phyloP scores from a whole-genome alignment of 2,113 vertebrate species.

The Edolisoma coerulescens region DNA sequence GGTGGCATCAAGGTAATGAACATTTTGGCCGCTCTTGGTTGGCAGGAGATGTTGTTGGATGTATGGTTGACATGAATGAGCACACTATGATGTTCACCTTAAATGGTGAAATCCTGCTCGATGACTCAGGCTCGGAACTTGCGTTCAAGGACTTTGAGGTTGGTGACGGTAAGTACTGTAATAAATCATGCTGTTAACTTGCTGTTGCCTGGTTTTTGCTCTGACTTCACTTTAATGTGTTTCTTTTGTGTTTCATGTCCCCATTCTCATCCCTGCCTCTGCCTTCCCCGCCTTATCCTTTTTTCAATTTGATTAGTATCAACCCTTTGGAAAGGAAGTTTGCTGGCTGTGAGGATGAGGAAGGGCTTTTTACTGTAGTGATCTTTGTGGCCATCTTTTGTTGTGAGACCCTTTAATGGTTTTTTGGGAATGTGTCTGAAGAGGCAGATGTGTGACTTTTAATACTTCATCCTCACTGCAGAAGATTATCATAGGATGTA shows the following conservation, averaged over 20 bases:
- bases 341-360: not conserved
- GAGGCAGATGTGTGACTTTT: not conserved
- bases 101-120: constrained; percentile 92
- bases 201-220: not conserved
- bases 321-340: not conserved
- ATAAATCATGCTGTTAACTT: not conserved
- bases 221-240: not conserved
- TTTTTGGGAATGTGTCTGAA: not conserved
- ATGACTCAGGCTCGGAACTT: constrained; percentile 93
- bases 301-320: not conserved
- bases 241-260: not conserved
- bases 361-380: not conserved
- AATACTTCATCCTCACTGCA: not conserved
- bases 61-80: constrained; percentile 95
- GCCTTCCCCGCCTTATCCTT: not conserved
- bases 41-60: constrained; percentile 89
- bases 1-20: constrained; percentile 95
- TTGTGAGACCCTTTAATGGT: not conserved
- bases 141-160: constrained; percentile 95
- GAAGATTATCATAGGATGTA: not conserved
- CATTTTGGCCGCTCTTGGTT: constrained; percentile 94
- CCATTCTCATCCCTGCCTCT: rapidly evolving
- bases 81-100: constrained; percentile 95
- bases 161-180: constrained; percentile 79
- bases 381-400: not conserved